Evolutionary conservation across 2,888 invertebrate genomes (phyloP), one percentile per base, ranked within the genome.

Genomic region (Parnassius orleans): DNA sequence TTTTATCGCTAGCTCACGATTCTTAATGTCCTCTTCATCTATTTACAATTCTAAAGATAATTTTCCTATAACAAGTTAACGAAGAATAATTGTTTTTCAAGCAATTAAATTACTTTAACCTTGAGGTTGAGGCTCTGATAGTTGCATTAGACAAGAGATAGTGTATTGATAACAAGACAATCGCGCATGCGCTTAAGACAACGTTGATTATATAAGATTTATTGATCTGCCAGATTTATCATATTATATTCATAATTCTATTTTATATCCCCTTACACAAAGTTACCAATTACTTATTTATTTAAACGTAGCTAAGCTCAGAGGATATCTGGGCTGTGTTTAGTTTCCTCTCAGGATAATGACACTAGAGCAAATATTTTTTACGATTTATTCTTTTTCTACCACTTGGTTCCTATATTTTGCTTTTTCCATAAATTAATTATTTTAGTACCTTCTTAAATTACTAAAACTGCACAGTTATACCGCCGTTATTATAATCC

Each of bases 101-200:
- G 59, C 46, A 59, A 63, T 63, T 58, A 63, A 63, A 63, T 63
- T 51, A 51, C 50, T 10, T 9, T 41, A 61, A 41, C 65, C 64
- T 68, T 69, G 66, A 61, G 57, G 10, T 14, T 65, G 63, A 60
- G 54, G 65, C 60, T 64, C 55, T 14, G 47, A 57, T 53, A 54
- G 61, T 44, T 47, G 57, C 47, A 65, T n/a, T 48, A 15, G 48
- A 14, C 14, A 9, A 48, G 64, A 65, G 59, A 65, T 63, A 59
- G 59, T 41, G 52, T 24, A 53, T 54, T 55, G 63, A 63, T 63
- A 63, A 63, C 52, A 51, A 46, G 1, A 59, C 52, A 59, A 59
- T 63, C 44, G 58, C 15, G 54, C 53, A 46, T 19, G 41, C 15
- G 43, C 33, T 12, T 53, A 14, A 43, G 12, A 41, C 15, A 58